Evolutionary conservation across 2,888 invertebrate genomes (phyloP).

Genomic region (Exocentrus adspersus): DNA sequence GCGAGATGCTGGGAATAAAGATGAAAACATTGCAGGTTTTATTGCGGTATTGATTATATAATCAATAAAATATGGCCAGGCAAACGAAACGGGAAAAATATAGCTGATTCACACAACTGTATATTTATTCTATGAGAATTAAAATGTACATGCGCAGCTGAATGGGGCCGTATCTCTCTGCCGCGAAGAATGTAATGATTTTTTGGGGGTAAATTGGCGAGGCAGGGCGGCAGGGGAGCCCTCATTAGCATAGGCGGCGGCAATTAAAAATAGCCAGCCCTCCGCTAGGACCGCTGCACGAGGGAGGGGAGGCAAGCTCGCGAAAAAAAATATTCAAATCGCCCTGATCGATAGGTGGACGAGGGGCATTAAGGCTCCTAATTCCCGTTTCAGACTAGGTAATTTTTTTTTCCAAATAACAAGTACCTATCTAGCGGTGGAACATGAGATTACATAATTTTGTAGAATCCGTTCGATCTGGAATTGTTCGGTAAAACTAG

Average conservation of each 20-base stretch:
- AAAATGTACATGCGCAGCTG: constrained; percentile 63
- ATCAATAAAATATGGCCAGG: constrained; percentile 66
- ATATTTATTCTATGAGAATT: constrained; percentile 63
- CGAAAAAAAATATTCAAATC: background rate
- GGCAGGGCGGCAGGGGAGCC: constrained; percentile 62
- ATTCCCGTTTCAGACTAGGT: too few species aligned
- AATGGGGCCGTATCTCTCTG: constrained; percentile 1
- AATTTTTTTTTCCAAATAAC: too few species aligned
- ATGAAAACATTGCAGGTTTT: constrained; percentile 67
- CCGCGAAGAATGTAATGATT: constrained; percentile 69
- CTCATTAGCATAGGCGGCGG: constrained; percentile 60
- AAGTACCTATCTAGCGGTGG: too few species aligned
- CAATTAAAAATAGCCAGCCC: constrained; percentile 43
- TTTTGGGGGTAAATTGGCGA: constrained; percentile 81
- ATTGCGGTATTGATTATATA: constrained; percentile 68
- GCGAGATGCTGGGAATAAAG: constrained; percentile 63
- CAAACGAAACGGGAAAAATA: constrained; percentile 61
- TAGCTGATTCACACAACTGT: constrained; percentile 61
- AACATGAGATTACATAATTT: too few species aligned
- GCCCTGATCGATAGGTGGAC: background rate
- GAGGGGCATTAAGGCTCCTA: too few species aligned
- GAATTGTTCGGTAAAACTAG: too few species aligned
- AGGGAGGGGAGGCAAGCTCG: background rate
- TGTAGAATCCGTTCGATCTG: too few species aligned
- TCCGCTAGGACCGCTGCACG: background rate